A percentile compares a stretch with the other conserved stretches of the same genome.
These are phyloP conservation scores for Ciona savignyi DNA, from an alignment of 23 tunicate species.

Conservation along the genomic window DNA sequence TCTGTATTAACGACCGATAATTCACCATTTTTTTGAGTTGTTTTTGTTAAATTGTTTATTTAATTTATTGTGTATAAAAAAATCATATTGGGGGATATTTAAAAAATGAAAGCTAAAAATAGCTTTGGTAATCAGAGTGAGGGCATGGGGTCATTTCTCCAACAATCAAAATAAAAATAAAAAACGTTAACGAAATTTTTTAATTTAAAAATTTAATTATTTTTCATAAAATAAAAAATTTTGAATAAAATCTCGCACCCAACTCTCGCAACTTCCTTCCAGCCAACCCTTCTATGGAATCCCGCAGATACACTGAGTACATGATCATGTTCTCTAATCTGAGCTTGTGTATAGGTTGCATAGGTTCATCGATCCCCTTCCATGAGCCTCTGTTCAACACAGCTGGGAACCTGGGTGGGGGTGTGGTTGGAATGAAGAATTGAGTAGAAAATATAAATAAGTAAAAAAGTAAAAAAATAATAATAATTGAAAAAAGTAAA, in stretches of 20 bases:
- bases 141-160: too few species aligned
- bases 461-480: too few species aligned
- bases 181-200: neutral
- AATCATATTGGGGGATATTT: too few species aligned
- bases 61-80: conserved; percentile 1
- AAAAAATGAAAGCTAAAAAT: too few species aligned
- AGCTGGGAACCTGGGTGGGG: conserved; percentile 39
- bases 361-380: conserved; percentile 54
- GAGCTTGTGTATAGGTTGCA: conserved; percentile 40
- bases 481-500: too few species aligned
- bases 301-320: conserved; percentile 69
- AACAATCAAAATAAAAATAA: neutral
- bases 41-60: conserved; percentile 33
- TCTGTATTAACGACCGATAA: too few species aligned
- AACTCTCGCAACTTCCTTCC: conserved; percentile 60
- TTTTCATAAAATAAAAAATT: neutral
- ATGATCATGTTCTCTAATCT: conserved; percentile 64
- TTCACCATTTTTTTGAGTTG: conserved; percentile 28
- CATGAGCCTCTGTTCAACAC: conserved; percentile 62
- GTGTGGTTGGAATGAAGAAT: neutral
- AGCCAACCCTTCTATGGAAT: conserved; percentile 69
- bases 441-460: too few species aligned
- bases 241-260: conserved; percentile 26
- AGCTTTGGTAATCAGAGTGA: too few species aligned
- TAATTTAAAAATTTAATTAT: neutral